Evolutionary conservation across 2,113 vertebrate genomes (phyloP), one percentile per base, ranked within the genome.

Genomic region (Mionectes macconnelli): DNA sequence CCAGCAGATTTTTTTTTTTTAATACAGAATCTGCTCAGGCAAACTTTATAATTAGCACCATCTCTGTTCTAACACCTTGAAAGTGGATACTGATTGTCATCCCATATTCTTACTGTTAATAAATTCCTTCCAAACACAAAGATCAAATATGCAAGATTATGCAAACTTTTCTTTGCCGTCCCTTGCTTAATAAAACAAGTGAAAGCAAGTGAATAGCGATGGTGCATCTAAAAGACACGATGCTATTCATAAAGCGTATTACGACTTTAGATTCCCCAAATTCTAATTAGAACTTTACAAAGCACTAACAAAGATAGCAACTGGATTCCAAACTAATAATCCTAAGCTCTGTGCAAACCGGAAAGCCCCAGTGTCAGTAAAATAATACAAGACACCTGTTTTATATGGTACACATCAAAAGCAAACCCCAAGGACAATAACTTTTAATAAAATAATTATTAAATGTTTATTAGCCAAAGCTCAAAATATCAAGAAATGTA

Each of bases 401-500:
- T 97, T 94, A 89, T 95, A 96, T 72, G 78, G 85, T 94, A 97
- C 85, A 95, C 84, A 96, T 89, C 50, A 89, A 96, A 85, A 97
- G 74, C 87, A 97, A 84, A 87, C 97, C 88, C 96, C 66, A 95
- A 96, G 96, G 98, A 97, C 93, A 95, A 93, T 94, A 92, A 96
- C 96, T 95, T 95, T 94, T 97, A 97, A 97, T 97, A 97, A 89
- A 95, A 95, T 97, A 89, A 97, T 98, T 97, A 98, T 98, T 98
- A 97, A 98, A 96, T 97, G 95, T 96, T 98, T 97, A 97, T 97
- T 98, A 97, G 95, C 72, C 67, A 95, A 90, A 97, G 90, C 88
- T 97, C 85, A 94, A 97, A 97, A 95, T 97, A 97, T 93, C 94
- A 96, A 96, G 94, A 87, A 97, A 85, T 93, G 59, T 87, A 94